Evolutionary conservation across 2,113 vertebrate genomes (phyloP).

Genomic region (Rhinolophus ferrumequinum): DNA sequence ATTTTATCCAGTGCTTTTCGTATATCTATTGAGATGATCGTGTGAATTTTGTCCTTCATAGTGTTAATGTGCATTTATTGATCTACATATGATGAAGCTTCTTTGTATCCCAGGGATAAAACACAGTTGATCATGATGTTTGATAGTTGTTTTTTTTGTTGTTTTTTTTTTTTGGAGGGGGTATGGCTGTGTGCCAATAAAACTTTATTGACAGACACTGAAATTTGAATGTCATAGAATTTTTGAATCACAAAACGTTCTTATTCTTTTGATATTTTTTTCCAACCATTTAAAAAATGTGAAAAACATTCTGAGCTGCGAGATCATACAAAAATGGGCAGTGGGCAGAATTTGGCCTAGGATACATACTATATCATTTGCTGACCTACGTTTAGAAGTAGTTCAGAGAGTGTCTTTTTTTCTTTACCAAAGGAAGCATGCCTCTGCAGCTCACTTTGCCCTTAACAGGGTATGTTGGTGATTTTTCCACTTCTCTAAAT

Average conservation of each 20-base stretch:
- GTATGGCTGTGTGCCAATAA: background rate
- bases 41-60: background rate
- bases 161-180: too few relatives aligned
- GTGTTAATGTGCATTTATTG: background rate
- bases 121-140: background rate
- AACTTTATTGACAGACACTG: background rate
- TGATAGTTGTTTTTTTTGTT: too few relatives aligned
- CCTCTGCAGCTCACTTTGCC: background rate
- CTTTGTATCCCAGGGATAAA: background rate
- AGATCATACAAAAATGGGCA: background rate
- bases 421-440: background rate
- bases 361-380: background rate
- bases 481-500: background rate
- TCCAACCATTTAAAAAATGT: background rate
- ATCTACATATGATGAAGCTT: background rate
- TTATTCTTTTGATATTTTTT: background rate
- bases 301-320: background rate
- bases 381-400: rapidly evolving
- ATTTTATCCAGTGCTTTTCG: background rate
- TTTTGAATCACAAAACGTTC: background rate
- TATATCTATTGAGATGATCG: background rate
- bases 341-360: background rate
- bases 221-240: background rate
- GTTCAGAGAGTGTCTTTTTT: background rate
- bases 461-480: background rate